A percentile compares a stretch with the other conserved stretches of the same genome.
Conservation (phyloP, 1,140 invertebrate genomes). For the Leucophenga varia region DNA sequence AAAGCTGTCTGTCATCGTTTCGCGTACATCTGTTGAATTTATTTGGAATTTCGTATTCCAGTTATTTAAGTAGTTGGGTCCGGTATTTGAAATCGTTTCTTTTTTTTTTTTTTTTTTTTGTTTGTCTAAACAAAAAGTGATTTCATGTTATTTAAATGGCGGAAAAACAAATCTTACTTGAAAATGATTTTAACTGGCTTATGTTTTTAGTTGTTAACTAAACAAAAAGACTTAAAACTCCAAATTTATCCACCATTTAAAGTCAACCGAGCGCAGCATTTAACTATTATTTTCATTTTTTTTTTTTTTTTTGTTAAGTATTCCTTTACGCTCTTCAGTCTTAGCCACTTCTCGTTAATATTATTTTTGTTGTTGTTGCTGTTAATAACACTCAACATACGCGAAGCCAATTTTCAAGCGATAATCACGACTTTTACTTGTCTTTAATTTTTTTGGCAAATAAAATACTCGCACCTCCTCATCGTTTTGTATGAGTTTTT, state of each 20-base stretch:
- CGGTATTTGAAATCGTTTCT: no score
- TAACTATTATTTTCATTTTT: no score
- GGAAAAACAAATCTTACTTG: no score
- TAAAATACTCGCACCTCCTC: slow-evolving; percentile 21
- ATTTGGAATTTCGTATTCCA: no score
- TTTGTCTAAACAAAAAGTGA: no score
- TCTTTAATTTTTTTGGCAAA: slow-evolving; percentile 55
- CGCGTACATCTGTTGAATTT: no score
- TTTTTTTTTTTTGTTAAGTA: slow-evolving; percentile 43
- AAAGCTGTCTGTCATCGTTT: no score
- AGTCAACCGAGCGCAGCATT: slow-evolving; percentile 51
- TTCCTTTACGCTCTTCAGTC: slow-evolving; percentile 23
- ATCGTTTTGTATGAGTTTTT: slow-evolving; percentile 7
- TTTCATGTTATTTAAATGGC: no score
- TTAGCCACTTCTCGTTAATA: slow-evolving; percentile 15
- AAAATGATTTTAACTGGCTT: no score
- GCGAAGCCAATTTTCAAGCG: slow-evolving; percentile 37
- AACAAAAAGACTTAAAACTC: slow-evolving; percentile 8
- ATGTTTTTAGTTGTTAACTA: no score
- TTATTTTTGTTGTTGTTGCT: slow-evolving; percentile 11
- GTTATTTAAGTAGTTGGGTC: no score
- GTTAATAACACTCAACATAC: slow-evolving; percentile 33
- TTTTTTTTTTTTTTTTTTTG: no score
- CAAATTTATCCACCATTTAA: slow-evolving; percentile 46
- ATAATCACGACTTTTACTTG: slow-evolving; percentile 55